Evolutionary conservation across 1,140 invertebrate species (phyloP), one percentile per base, ranked within the genome.

Genomic region (Nymphalis io): DNA sequence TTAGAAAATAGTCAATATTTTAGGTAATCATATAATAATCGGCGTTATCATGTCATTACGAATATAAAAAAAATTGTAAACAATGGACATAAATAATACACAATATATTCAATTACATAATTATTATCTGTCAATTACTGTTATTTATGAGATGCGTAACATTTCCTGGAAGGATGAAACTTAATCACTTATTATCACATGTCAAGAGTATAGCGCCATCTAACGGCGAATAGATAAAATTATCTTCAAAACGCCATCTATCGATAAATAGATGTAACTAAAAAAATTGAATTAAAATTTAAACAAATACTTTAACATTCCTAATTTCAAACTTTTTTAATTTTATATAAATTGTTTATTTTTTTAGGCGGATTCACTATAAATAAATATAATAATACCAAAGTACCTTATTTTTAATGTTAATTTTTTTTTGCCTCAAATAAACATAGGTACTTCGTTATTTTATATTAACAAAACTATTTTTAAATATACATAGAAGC

Each of bases 121-220:
- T 62, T 51, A 62, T 62, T 51, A 51, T 62, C 44, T 51, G 44
- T 61, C 60, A 57, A 71, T 71, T 64, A 40, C 38, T 61, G 27
- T 67, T 72, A 53, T 72, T 70, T 70, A 74, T 69, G 53, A 53
- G 40, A 59, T 60, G 57, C 21, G 23, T 42, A 27, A 53, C 39
- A 48, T 68, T 69, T 69, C 66, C 67, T 64, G 61, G 60, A 60
- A 48, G 46, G 18, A 39, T 53, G 20, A 53, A 53, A 53, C 20
- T 53, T 21, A 51, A 59, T 40, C 51, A 18, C 46, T 15, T 46
- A 11, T 51, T 51, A 51, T 51, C 48, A 18, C 16, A n/a, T 48
- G n/a, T 48, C 33, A 12, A 18, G 39, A 3, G 10, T 48, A n/a
- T 11, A 65, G 16, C 73, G 77, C 73, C 79, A 81, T 77, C 82